Percentiles rank a stretch among this genome's conserved stretches.
These are phyloP conservation scores for Pogonocherus hispidulus DNA, from an alignment of 2,888 invertebrate genomes.

Conservation along the genomic window DNA sequence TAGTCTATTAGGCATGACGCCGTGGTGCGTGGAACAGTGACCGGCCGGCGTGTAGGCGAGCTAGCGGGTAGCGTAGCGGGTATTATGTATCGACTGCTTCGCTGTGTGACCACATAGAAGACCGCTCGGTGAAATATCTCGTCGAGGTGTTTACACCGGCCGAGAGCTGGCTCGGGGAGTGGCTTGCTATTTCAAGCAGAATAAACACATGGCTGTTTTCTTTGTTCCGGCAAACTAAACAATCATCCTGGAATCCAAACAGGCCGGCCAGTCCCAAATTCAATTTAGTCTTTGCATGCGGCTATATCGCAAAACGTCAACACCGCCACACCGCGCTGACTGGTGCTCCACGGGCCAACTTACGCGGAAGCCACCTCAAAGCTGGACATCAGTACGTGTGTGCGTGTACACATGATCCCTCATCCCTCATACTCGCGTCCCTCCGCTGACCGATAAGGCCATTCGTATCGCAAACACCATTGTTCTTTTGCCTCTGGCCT, in stretches of 20 bases:
- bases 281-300: conserved; percentile 74
- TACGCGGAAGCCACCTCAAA: conserved; percentile 55
- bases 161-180: conserved; percentile 63
- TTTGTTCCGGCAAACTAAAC: conserved; percentile 81
- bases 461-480: conserved; percentile 32
- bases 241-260: conserved; percentile 79
- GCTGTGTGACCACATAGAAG: conserved; percentile 25
- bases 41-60: not conserved
- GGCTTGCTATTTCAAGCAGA: conserved; percentile 75
- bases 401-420: conserved; percentile 32
- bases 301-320: conserved; percentile 69
- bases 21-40: not conserved
- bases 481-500: conserved; percentile 42
- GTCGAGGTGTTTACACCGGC: conserved; percentile 67
- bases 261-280: conserved; percentile 77
- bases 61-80: too few relatives aligned
- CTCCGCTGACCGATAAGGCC: conserved; percentile 19
- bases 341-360: conserved; percentile 44
- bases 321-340: conserved; percentile 54
- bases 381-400: conserved; percentile 45
- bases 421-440: conserved; percentile 19
- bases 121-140: conserved; percentile 25
- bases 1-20: too few relatives aligned
- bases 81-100: conserved; percentile 14
- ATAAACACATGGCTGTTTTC: conserved; percentile 81